A percentile compares a stretch with the other conserved stretches of the same genome.
phyloP scores from a whole-genome alignment of 2,113 vertebrate species.

The Heliornis fulica region DNA sequence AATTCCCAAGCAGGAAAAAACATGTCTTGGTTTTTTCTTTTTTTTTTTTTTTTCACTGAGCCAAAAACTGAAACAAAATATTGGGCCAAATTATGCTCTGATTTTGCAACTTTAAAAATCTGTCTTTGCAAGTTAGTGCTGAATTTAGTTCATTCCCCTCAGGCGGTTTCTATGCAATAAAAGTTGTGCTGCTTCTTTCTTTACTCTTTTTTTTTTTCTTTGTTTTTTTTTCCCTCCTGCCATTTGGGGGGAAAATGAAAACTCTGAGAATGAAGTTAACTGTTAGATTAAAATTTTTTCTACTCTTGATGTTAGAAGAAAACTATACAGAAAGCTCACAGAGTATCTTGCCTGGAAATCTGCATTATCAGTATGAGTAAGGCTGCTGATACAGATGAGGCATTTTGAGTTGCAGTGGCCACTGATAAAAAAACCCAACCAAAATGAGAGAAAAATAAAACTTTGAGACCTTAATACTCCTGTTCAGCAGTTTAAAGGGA shows the following conservation, averaged over 20 bases:
- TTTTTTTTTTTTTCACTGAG: background rate
- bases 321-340: background rate
- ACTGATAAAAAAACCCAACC: background rate
- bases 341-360: conserved; percentile 10
- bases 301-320: background rate
- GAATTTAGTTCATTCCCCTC: conserved; percentile 30
- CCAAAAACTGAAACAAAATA: conserved; percentile 37
- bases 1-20: conserved; percentile 49
- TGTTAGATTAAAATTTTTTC: background rate
- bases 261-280: background rate
- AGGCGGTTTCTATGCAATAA: conserved; percentile 29
- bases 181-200: background rate
- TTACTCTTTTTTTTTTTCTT: background rate
- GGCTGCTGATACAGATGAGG: background rate
- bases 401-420: background rate
- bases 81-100: conserved; percentile 42
- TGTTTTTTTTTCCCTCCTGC: background rate
- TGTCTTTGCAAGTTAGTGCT: conserved; percentile 38
- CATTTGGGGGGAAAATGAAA: background rate
- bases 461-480: background rate
- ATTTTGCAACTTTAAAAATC: conserved; percentile 58
- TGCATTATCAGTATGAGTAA: background rate
- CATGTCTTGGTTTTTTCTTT: background rate
- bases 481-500: background rate
- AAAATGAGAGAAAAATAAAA: background rate